Base-by-base conservation (phyloP, 2,797 vertebrate genomes). In the Zalophus californianus region DNA sequence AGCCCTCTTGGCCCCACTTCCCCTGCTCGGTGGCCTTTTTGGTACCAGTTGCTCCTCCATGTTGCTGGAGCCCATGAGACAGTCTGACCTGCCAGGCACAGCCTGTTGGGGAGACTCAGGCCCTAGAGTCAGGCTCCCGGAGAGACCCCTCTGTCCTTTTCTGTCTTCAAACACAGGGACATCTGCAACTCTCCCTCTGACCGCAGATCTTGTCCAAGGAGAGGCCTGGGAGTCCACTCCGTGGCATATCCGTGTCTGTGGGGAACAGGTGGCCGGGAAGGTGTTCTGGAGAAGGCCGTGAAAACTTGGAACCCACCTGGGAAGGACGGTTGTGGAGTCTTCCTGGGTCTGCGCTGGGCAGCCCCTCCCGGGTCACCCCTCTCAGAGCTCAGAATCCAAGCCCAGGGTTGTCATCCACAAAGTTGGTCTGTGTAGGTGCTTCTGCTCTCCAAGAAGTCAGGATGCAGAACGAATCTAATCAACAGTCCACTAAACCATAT, bases 1-100 rank as follows among this genome's bases (percentile, higher is more conserved):
- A 10, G n/a, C 15, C 9, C 6, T 1, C 75, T 50, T 3, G 0
- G 25, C 32, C 72, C 56, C 15, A 0, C 7, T 7, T 14, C 56
- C 32, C 29, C 14, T 2, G 5, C 27, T n/a, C 32, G 3, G 54
- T 13, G 56, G 86, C 52, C 54, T 73, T 52, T 29, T 41, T 18
- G n/a, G 44, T 50, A 35, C 44, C 54, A 16, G 10, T 32, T 1
- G 0, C 32, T 7, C 16, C 44, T 18, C 56, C 23, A 27, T 14
- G 10, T 9, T 0, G 1, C 52, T 60, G 38, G 54, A 35, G 23
- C 62, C 52, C 1, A 0, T 52, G 73, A 27, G 29, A 35, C 66
- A 4, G 27, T 9, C 54, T n/a, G 32, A 56, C 23, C 60, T 11
- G 7, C 44, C 13, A 21, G 62, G 48, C 68, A 41, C 12, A 60